These are phyloP conservation scores for Ceratoteleas bidentatus DNA, from an alignment of 1,140 invertebrate species.

Conservation along the genomic window DNA sequence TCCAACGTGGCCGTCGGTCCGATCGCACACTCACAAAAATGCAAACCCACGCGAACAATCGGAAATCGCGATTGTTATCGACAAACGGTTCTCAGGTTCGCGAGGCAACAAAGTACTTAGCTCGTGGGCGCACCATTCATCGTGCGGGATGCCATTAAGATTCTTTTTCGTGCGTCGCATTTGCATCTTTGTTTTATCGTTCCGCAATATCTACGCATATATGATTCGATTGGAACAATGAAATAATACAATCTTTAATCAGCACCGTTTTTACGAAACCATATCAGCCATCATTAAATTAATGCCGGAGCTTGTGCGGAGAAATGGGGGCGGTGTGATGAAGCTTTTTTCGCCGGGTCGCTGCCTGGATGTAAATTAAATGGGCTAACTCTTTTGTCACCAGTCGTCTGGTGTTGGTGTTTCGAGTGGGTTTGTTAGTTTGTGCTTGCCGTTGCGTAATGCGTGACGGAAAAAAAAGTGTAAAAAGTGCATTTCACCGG, in stretches of 20 bases:
- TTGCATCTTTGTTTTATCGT: conserved; percentile 66
- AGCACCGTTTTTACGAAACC: conserved; percentile 60
- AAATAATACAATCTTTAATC: conserved; percentile 67
- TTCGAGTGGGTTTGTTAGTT: too few species aligned
- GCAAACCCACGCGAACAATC: conserved; percentile 69
- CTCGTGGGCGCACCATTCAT: conserved; percentile 70
- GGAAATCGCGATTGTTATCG: conserved; percentile 71
- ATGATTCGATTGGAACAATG: conserved; percentile 67
- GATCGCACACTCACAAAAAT: conserved; percentile 62
- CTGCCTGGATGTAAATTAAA: too few species aligned
- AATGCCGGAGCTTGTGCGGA: conserved; percentile 38
- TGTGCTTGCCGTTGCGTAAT: too few species aligned
- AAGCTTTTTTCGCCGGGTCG: too few species aligned
- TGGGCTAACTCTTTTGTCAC: too few species aligned
- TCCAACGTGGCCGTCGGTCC: conserved; percentile 57
- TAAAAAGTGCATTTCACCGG: too few species aligned
- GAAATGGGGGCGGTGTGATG: too few species aligned
- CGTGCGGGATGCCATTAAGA: conserved; percentile 62
- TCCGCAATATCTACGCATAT: conserved; percentile 67
- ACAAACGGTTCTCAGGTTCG: conserved; percentile 64
- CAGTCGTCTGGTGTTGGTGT: too few species aligned
- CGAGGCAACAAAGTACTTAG: conserved; percentile 66
- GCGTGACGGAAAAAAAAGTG: too few species aligned
- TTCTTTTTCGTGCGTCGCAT: conserved; percentile 64
- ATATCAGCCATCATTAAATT: conserved; percentile 62